phyloP scores from a whole-genome alignment of 2,113 vertebrate genomes.

The Grammomys surdaster region DNA sequence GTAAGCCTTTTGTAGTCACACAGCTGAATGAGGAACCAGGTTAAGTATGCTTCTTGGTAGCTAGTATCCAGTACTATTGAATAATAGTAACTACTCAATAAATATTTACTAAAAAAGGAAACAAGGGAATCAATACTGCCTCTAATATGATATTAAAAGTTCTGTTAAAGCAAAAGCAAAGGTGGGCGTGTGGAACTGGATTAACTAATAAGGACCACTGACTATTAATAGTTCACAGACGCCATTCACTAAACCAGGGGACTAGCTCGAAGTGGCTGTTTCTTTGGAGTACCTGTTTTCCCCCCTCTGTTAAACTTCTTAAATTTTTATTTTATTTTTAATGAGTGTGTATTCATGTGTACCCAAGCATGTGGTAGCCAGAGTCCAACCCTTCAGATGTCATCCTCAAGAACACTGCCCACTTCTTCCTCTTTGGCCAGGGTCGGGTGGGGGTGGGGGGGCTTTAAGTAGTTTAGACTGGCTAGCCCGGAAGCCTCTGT shows the following conservation, averaged over 20 bases:
- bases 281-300: background rate
- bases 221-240: background rate
- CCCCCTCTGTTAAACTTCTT: background rate
- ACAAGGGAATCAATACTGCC: background rate
- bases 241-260: background rate
- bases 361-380: background rate
- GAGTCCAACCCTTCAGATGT: background rate
- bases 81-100: slow-evolving; percentile 30
- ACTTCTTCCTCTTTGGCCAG: too few relatives aligned
- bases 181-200: background rate
- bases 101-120: slow-evolving; percentile 28
- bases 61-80: background rate
- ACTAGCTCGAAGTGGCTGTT: background rate
- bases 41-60: background rate
- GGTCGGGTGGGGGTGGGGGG: too few relatives aligned
- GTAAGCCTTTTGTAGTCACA: background rate
- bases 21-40: background rate
- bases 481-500: background rate
- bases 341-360: background rate
- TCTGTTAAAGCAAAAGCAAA: slow-evolving; percentile 36
- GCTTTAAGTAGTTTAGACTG: background rate
- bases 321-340: background rate
- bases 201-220: background rate
- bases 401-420: background rate
- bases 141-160: slow-evolving; percentile 13